Evolutionary conservation across 2,113 vertebrate species (phyloP).

Genomic region (Chloroceryle aenea): DNA sequence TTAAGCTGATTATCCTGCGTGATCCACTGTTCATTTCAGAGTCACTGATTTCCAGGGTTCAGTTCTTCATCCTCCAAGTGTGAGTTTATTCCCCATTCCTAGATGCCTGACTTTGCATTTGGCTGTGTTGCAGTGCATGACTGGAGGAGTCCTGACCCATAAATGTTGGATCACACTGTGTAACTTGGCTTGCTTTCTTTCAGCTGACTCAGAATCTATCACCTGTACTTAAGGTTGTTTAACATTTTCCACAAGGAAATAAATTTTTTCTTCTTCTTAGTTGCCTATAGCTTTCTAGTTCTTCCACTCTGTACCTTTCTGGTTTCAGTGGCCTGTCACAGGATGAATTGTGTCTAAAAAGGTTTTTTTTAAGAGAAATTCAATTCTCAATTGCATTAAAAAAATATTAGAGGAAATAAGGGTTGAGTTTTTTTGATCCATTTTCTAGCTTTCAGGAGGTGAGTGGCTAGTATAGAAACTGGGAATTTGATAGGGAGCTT

Average conservation of each 20-base stretch:
- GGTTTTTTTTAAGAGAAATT: neutral
- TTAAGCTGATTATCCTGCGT: neutral
- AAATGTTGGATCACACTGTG: slow-evolving; percentile 2
- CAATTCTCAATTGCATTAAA: neutral
- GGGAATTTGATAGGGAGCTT: neutral
- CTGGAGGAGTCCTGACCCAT: neutral
- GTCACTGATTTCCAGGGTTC: slow-evolving; percentile 28
- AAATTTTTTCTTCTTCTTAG: neutral
- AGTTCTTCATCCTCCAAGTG: slow-evolving; percentile 23
- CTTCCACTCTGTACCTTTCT: neutral
- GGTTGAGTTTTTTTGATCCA: neutral
- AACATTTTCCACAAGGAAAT: neutral
- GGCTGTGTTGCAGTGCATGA: neutral
- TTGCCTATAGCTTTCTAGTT: neutral
- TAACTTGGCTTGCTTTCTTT: neutral
- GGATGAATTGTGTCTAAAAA: neutral
- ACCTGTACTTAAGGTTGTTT: neutral
- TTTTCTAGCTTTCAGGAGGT: neutral
- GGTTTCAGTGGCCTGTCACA: neutral
- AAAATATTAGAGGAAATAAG: neutral
- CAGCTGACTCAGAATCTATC: neutral
- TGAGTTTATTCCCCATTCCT: neutral
- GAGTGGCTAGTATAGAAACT: neutral
- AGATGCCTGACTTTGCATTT: slow-evolving; percentile 28
- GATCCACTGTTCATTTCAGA: slow-evolving; percentile 48